Evolutionary conservation across 2,797 vertebrate genomes (phyloP), one percentile per base, ranked within the genome.

Genomic region (Pseudochirops cupreus): DNA sequence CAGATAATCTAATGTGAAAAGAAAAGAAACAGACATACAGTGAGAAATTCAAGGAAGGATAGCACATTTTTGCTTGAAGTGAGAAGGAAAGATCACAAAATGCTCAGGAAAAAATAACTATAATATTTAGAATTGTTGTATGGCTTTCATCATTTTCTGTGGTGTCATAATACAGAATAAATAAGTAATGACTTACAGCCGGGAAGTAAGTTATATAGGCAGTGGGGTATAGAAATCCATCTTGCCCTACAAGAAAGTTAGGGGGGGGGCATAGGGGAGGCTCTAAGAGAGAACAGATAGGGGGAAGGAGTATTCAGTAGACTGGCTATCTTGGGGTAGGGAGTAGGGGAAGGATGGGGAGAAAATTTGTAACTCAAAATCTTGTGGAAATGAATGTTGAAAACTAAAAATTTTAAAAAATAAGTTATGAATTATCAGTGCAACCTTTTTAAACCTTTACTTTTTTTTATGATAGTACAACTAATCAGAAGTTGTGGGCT

Each of bases 401-500:
- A 54, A 54, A 54, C 53, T 54, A 54, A 54, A 54, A 54, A 54
- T 1, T 12, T 12, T 12, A 1, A 12, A 54, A 54, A 93, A 46
- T 11, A 91, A n/a, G 31, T 89, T 74, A 1, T 87, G 74, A 87
- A 50, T 13, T 39, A 21, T 92, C 56, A 56, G 0, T 13, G 3
- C n/a, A 87, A 16, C 67, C 87, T 97, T 94, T 94, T 92, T 94
- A 52, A 95, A 96, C 91, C 93, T 96, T 82, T 24, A 92, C 95
- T 95, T 92, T 97, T 53, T 24, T 96, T 92, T 46, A 55, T 97
- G 92, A 33, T 98, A 99, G 99, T 99, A 99, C 99, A 89, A 99
- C 99, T 6, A 99, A 99, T 98, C 99, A 99, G 98, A 99, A 99
- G 98, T 99, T 99, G n/a, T 99, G 99, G 99, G 99, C 99, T 28